Evolutionary conservation across 2,888 invertebrate genomes (phyloP), one percentile per base, ranked within the genome.

Genomic region (Synanthedon myopaeformis): DNA sequence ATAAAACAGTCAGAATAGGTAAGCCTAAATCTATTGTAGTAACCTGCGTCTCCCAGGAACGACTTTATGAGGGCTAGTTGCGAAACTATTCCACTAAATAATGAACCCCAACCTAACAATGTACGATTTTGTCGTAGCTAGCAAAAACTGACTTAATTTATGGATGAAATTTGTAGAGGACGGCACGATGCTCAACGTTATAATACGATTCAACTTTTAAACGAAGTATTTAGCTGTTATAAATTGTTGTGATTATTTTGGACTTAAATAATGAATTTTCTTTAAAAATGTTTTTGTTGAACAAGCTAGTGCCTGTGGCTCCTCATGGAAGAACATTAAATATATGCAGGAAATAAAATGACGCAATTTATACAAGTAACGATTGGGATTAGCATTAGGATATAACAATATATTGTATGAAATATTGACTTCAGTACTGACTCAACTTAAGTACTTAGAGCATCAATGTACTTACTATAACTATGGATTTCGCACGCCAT

Each of bases 81-180:
- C 59, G 60, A 71, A 79, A 79, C 79, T 77, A 79, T 79, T 74
- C 71, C 65, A 76, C 73, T 79, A 78, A 79, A 79, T 77, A 78
- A 73, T 69, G 66, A 58, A 63, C 62, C 66, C 63, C 58, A 56
- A 56, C 54, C 58, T 61, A 72, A 76, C 73, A 76, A 79, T 69
- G 67, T 69, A 66, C 72, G 72, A 67, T 65, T 71, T 68, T 66
- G 72, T 62, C 62, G 58, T 52, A 55, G 56, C 65, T 58, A 64
- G 70, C 78, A 79, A 81, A 81, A 81, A 79, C 66, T 67, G 61
- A 62, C 60, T 62, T 71, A 74, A 81, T 80, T 79, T 79, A 80
- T 73, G 58, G 62, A 58, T 59, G 50, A 58, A 61, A 65, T 65
- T 66, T 42, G 49, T 17, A 17, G 49, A 49, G 45, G 5, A 45